Evolutionary conservation across 2,797 vertebrate genomes (phyloP), one percentile per base, ranked within the genome.

Genomic region (Bradypus variegatus): DNA sequence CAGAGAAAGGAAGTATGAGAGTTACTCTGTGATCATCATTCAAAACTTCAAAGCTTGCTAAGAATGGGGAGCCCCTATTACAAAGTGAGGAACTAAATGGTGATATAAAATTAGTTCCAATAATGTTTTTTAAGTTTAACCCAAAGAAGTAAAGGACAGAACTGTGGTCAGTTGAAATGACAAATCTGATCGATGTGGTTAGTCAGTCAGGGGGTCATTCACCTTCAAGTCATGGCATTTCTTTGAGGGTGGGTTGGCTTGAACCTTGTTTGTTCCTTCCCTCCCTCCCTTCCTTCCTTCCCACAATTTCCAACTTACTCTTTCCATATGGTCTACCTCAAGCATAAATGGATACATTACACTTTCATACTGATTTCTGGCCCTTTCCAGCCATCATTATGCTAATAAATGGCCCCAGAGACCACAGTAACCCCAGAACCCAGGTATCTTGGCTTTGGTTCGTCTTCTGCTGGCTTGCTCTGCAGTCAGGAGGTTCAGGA

Each of bases 101-200:
- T 81, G 23, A 55, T 88, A 79, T 27, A 83, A 91, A 90, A 50
- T 77, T 58, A 18, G 15, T 84, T 88, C n/a, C 45, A 88, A 6
- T 81, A 89, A 67, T 60, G 25, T n/a, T 86, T 94, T 91, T 73
- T 65, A 48, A 79, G 53, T 85, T 76, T 80, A 88, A 41, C 45
- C 9, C 29, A 19, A 11, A 83, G 36, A 85, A 85, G 53, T 31
- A 53, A 72, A 94, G 5, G 1, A 2, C 80, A 58, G 48, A 69
- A 65, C 53, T 62, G 1, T 21, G 33, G 48, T n/a, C 53, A 48
- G 76, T 70, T 60, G 45, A 89, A 81, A 67, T 90, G 60, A 62
- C 31, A 72, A 25, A 70, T 62, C 82, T 67, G 48, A 80, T 83
- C 41, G 25, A 72, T 65, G 12, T n/a, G 79, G 36, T 75, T 62